These are phyloP conservation scores for Mellilla xanthometata DNA, from an alignment of 2,888 invertebrate species.

Conservation along the genomic window DNA sequence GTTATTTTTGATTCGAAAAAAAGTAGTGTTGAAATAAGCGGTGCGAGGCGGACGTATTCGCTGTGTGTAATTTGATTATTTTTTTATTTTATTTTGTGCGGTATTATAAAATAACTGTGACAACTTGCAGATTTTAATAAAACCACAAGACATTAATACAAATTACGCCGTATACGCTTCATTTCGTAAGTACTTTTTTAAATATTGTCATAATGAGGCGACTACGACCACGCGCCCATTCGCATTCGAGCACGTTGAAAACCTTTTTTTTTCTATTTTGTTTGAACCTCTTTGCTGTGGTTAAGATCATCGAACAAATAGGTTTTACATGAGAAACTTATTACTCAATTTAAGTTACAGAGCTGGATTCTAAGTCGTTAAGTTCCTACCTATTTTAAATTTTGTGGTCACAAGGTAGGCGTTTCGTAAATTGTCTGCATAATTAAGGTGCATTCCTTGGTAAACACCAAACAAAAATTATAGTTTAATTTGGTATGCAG, in stretches of 20 bases:
- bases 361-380: no score
- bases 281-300: no score
- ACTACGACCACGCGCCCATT: conserved; percentile 60
- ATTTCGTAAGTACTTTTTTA: conserved; percentile 50
- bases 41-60: conserved; percentile 47
- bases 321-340: no score
- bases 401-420: no score
- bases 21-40: conserved; percentile 50
- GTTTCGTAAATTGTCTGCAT: no score
- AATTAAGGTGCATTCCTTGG: no score
- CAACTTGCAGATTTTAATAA: neutral
- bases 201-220: conserved; percentile 24
- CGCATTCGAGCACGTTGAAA: conserved; percentile 43
- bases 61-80: conserved; percentile 40
- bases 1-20: no score
- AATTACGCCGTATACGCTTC: conserved; percentile 34
- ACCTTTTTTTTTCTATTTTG: neutral
- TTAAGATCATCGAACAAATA: no score
- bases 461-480: no score
- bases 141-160: neutral
- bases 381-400: no score
- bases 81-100: conserved; percentile 12
- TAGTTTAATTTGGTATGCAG: no score
- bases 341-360: no score
- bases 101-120: conserved; percentile 8